Percentiles rank a stretch among this genome's conserved stretches.
Conservation (phyloP, 2,797 vertebrate species). For the Simalia tracyae region DNA sequence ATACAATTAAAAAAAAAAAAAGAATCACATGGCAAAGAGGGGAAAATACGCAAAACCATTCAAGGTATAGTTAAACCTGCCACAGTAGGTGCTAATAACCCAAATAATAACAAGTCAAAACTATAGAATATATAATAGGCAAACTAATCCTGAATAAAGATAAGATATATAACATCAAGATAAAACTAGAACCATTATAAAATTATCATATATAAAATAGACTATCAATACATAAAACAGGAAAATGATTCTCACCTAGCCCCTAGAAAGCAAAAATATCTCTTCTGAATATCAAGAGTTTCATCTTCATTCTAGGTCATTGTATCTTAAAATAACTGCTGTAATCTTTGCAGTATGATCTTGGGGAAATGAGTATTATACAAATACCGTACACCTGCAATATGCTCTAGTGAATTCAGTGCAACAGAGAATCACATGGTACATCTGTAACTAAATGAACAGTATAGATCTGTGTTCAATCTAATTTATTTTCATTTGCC, state of each 20-base stretch:
- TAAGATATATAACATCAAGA: background rate
- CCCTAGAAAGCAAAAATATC: background rate
- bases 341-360: background rate
- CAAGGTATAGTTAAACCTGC: background rate
- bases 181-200: background rate
- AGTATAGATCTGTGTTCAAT: background rate
- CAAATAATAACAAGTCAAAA: background rate
- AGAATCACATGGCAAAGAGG: background rate
- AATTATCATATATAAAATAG: background rate
- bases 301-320: background rate
- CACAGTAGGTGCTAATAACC: background rate
- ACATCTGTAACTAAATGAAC: background rate
- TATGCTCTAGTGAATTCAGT: no score
- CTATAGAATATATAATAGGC: background rate
- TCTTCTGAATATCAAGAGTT: background rate
- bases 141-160: background rate
- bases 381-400: background rate
- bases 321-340: background rate
- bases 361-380: background rate
- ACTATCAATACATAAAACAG: background rate
- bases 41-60: background rate
- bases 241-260: background rate
- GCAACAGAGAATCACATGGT: background rate
- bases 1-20: background rate
- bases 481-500: slow-evolving; percentile 1